Conservation (phyloP, 2,888 invertebrate genomes). For the Amorpha juglandis region DNA sequence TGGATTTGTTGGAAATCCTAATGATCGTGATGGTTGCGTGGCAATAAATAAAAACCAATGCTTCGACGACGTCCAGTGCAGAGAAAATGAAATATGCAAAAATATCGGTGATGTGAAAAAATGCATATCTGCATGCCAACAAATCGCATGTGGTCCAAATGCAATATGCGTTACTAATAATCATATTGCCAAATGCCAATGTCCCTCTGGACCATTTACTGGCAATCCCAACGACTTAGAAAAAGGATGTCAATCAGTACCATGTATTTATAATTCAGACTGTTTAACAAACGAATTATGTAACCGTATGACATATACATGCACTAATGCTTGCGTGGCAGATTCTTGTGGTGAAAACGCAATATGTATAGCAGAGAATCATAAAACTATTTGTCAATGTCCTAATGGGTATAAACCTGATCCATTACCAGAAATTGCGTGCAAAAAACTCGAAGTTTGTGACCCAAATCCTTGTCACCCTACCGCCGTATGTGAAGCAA, state of each 20-base stretch:
- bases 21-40: constrained; percentile 94
- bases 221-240: constrained; percentile 92
- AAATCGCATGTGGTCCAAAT: constrained; percentile 91
- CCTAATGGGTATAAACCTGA: constrained; percentile 92
- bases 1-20: constrained; percentile 95
- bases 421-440: constrained; percentile 93
- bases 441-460: constrained; percentile 88
- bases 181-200: constrained; percentile 94
- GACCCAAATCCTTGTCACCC: constrained; percentile 91
- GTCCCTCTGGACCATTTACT: constrained; percentile 93
- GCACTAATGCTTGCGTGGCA: constrained; percentile 91
- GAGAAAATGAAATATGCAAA: constrained; percentile 92
- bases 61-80: constrained; percentile 90
- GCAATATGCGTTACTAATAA: constrained; percentile 95
- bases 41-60: constrained; percentile 90
- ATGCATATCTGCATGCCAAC: constrained; percentile 91
- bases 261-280: constrained; percentile 94
- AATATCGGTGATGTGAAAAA: constrained; percentile 84
- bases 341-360: constrained; percentile 94
- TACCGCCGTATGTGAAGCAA: constrained; percentile 90
- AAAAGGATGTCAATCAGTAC: constrained; percentile 90
- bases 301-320: constrained; percentile 92
- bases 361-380: constrained; percentile 93
- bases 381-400: constrained; percentile 92
- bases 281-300: constrained; percentile 92